phyloP scores from a whole-genome alignment of 2,113 vertebrate genomes.

The Dunckerocampus dactyliophorus region DNA sequence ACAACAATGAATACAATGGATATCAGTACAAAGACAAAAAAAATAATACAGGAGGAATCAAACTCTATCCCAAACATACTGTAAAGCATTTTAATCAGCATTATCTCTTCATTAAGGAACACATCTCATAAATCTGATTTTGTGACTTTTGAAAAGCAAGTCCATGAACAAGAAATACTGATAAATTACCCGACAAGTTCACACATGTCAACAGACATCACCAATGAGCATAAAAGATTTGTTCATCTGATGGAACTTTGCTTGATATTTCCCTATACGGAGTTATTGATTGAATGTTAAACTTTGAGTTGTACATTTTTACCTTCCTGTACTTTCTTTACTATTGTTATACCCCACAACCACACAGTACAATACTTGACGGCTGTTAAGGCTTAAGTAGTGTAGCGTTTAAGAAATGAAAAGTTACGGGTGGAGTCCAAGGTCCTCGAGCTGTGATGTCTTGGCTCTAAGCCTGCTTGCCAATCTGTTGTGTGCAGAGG shows the following conservation, averaged over 20 bases:
- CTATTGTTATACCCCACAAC: conserved; percentile 28
- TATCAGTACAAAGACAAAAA: background rate
- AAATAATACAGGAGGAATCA: background rate
- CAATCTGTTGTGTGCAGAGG: conserved; percentile 61
- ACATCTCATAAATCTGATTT: background rate
- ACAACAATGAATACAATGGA: conserved; percentile 55
- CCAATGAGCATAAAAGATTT: background rate
- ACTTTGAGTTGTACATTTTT: conserved; percentile 27
- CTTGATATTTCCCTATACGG: background rate
- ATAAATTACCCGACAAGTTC: background rate
- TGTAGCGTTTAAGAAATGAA: conserved; percentile 60
- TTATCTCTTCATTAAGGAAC: background rate
- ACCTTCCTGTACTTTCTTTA: conserved; percentile 28
- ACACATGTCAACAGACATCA: too few relatives aligned
- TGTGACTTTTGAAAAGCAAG: background rate
- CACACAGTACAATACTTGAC: conserved; percentile 21
- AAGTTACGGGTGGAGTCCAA: conserved; percentile 53
- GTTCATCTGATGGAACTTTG: background rate
- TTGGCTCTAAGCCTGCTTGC: conserved; percentile 54
- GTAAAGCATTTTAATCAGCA: background rate
- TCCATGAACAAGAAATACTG: background rate
- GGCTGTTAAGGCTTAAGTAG: conserved; percentile 57
- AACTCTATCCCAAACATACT: background rate
- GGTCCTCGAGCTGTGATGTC: conserved; percentile 61
- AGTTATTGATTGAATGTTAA: conserved; percentile 11